Evolutionary conservation across 1,140 invertebrate species (phyloP), one percentile per base, ranked within the genome.

Genomic region (Habropoda laboriosa): DNA sequence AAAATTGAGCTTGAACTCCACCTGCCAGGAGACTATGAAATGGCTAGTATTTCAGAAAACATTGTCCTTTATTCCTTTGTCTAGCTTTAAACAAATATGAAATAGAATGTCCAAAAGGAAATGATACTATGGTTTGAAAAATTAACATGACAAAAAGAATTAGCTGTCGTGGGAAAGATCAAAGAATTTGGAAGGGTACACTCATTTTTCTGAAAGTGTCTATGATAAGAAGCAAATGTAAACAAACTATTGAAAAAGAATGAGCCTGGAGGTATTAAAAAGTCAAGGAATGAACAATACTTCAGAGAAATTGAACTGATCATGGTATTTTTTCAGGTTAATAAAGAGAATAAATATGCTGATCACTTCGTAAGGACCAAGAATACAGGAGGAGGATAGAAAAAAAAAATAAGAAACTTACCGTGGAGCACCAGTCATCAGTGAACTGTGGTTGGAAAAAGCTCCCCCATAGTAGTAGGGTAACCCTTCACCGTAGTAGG

Each of bases 401-500:
- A 74, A 0, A 16, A 49, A 51, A n/a, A n/a, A 4, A 5, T 3
- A 55, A 38, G 16, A 38, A 42, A 66, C 92, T 92, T 92, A 93
- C 92, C 92, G 91, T 79, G 86, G 88, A 38, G 86, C 87, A 63
- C 92, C 90, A 68, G 92, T 93, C 91, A 93, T 93, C 6, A 93
- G 63, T 1, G 92, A 93, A 71, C 92, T 93, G 74, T 93, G 92
- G 70, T 89, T 93, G 58, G 91, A 81, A 64, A 91, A 93, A 13
- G 91, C 66, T 3, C 88, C 88, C 57, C 90, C 89, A 68, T 89
- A 92, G 78, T 90, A 92, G 72, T 92, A 92, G 7, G 90, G 80
- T 10, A 85, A 76, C 16, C 87, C 80, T 27, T 92, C 91, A 32
- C 89, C 87, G 84, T 92, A 92, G 63, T 91, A 92, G 32, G 92